phyloP scores from a whole-genome alignment of 2,797 vertebrate genomes.

The Anabas testudineus region DNA sequence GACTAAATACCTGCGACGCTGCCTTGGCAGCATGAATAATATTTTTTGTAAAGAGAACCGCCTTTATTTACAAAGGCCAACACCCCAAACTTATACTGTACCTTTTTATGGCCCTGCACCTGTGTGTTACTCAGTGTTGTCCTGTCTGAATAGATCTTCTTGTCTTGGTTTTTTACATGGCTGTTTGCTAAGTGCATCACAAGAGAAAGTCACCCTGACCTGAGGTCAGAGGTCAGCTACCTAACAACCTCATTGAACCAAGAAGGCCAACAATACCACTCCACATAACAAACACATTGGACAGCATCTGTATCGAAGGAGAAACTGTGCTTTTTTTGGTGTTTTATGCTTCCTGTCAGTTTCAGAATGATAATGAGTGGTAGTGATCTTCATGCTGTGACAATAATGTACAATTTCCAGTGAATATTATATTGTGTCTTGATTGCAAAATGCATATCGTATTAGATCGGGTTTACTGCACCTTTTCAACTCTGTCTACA shows the following conservation, averaged over 20 bases:
- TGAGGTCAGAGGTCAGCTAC: conserved; percentile 66
- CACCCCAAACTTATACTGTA: conserved; percentile 74
- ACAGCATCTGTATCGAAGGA: conserved; percentile 52
- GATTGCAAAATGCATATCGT: conserved; percentile 57
- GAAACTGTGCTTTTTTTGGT: conserved; percentile 60
- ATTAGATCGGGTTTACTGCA: conserved; percentile 45
- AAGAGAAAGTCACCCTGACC: conserved; percentile 58
- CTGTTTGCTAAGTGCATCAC: conserved; percentile 70
- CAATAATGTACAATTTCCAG: conserved; percentile 69
- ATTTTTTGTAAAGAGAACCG: conserved; percentile 92
- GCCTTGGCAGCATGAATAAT: conserved; percentile 96
- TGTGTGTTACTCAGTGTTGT: conserved; percentile 78
- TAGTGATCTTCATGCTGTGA: conserved; percentile 76
- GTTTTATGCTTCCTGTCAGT: conserved; percentile 54
- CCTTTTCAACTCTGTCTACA: conserved; percentile 53
- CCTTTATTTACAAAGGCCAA: conserved; percentile 98
- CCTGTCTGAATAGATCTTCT: conserved; percentile 77
- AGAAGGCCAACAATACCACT: conserved; percentile 57
- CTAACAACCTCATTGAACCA: conserved; percentile 68
- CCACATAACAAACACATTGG: conserved; percentile 53
- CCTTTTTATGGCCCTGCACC: conserved; percentile 74
- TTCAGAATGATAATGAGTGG: conserved; percentile 63
- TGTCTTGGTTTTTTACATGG: conserved; percentile 64
- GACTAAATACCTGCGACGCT: conserved; percentile 97
- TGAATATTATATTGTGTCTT: conserved; percentile 67